These are phyloP conservation scores for Ormyrus rosae DNA, from an alignment of 2,888 invertebrate genomes.

Conservation along the genomic window DNA sequence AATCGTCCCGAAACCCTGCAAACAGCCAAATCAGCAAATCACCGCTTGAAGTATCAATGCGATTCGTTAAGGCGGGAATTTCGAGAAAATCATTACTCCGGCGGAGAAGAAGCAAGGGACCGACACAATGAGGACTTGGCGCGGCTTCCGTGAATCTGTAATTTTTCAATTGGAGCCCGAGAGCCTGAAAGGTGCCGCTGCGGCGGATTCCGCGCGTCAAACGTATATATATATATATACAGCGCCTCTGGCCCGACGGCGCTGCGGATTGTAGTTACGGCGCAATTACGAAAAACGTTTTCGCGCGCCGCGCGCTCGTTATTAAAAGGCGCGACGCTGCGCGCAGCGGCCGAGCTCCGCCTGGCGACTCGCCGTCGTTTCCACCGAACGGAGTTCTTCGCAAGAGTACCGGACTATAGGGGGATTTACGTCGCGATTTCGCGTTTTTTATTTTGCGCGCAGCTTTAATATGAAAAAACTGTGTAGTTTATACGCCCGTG, in stretches of 20 bases:
- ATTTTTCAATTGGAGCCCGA: slow-evolving; percentile 25
- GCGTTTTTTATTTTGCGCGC: too few relatives aligned
- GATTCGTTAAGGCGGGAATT: not conserved
- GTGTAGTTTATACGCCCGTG: too few relatives aligned
- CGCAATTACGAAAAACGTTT: slow-evolving; percentile 31
- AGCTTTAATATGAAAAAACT: too few relatives aligned
- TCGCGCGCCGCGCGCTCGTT: slow-evolving; percentile 14
- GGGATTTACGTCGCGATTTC: not conserved
- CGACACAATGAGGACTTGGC: not conserved
- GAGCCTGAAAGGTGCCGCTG: too few relatives aligned
- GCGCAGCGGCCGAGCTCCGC: not conserved
- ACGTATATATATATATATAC: not conserved
- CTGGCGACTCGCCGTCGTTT: not conserved
- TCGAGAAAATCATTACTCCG: slow-evolving; percentile 15
- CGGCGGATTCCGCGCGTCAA: not conserved
- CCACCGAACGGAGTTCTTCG: not conserved
- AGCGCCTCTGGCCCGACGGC: slow-evolving; percentile 11
- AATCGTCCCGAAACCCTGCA: not conserved
- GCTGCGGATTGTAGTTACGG: not conserved
- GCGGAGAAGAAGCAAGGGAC: not conserved
- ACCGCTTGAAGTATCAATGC: not conserved
- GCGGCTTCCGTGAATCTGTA: slow-evolving; percentile 14
- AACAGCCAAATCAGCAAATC: not conserved
- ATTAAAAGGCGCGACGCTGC: slow-evolving; percentile 33
- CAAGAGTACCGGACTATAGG: not conserved